Conservation (phyloP, 2,113 vertebrate species). For the Cricetomys ansorgei region DNA sequence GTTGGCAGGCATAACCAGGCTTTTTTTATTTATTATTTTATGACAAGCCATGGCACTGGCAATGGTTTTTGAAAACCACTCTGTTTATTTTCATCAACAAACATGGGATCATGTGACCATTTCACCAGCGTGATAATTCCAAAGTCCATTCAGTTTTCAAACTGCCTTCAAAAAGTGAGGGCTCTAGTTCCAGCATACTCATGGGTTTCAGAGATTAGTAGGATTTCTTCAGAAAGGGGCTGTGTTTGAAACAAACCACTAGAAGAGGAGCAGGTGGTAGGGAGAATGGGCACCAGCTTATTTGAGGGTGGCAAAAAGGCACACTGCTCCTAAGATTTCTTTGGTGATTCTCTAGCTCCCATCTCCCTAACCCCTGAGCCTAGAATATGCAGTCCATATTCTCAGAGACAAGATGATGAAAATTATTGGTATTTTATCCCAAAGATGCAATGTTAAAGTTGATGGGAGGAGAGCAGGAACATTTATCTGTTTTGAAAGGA, state of each 20-base stretch:
- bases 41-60: slow-evolving; percentile 46
- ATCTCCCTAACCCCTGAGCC: not conserved
- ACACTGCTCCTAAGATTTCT: not conserved
- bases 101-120: slow-evolving; percentile 6
- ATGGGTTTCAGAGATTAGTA: not conserved
- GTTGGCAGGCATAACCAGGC: slow-evolving; percentile 38
- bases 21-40: slow-evolving; percentile 75
- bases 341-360: not conserved
- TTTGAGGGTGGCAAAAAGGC: not conserved
- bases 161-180: slow-evolving; percentile 13
- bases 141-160: slow-evolving; percentile 66
- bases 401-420: slow-evolving; percentile 15
- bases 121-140: slow-evolving; percentile 4
- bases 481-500: slow-evolving; percentile 31
- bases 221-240: not conserved
- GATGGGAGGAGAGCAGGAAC: not conserved
- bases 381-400: not conserved
- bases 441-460: not conserved
- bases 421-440: not conserved
- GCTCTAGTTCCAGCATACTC: not conserved
- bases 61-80: slow-evolving; percentile 62
- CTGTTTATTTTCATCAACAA: slow-evolving; percentile 64
- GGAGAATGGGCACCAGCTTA: not conserved
- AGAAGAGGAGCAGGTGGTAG: not conserved
- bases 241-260: not conserved